These are phyloP conservation scores for Gasteruption jaculator DNA, from an alignment of 2,888 invertebrate genomes.

Conservation along the genomic window DNA sequence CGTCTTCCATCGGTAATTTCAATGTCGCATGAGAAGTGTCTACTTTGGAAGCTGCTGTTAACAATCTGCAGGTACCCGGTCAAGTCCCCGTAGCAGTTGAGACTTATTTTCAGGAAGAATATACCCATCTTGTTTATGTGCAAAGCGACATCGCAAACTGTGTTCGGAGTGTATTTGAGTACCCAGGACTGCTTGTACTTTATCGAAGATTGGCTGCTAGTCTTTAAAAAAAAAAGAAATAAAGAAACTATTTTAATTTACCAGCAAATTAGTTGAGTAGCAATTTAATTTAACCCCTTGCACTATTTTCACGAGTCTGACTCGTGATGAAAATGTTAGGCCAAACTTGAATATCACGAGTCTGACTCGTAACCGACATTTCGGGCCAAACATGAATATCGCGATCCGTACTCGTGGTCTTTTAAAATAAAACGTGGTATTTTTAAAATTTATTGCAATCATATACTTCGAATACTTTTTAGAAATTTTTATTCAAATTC, in stretches of 20 bases:
- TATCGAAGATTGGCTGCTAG: conserved; percentile 13
- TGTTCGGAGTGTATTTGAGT: conserved; percentile 16
- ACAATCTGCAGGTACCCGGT: conserved; percentile 27
- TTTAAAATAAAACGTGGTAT: no score
- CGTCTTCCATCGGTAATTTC: conserved; percentile 19
- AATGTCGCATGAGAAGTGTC: conserved; percentile 26
- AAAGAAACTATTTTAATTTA: conserved; percentile 1
- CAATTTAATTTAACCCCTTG: no score
- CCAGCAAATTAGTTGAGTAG: conserved; percentile 3
- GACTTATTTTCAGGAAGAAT: conserved; percentile 31
- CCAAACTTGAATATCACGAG: no score
- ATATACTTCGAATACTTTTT: no score
- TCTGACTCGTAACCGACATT: no score
- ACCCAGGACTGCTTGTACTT: conserved; percentile 22
- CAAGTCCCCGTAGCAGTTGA: conserved; percentile 26
- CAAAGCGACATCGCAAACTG: conserved; percentile 27
- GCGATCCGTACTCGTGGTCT: no score
- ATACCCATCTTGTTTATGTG: conserved; percentile 32
- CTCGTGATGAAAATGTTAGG: no score
- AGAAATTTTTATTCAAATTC: no score
- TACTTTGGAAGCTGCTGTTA: conserved; percentile 23
- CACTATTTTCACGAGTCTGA: no score
- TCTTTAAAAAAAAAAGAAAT: no score
- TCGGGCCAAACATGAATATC: no score
- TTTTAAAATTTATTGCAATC: no score